Percentiles rank a stretch among this genome's conserved stretches.
Evolutionary conservation across 2,888 invertebrate genomes (phyloP).

Genomic region (Catocala fraxini): DNA sequence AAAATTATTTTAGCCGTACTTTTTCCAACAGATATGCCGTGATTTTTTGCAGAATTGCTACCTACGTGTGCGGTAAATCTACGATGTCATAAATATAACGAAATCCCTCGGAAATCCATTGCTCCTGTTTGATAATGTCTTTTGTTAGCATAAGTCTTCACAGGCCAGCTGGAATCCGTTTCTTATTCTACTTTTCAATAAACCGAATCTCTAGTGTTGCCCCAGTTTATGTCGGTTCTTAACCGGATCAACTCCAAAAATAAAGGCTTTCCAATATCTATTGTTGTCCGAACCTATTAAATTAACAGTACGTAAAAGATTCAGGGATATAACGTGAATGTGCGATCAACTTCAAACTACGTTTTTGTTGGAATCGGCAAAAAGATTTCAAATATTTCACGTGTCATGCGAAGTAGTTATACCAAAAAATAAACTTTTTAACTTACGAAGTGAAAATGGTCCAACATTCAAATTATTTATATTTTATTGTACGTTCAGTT

Average conservation of each 20-base stretch:
- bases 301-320: slow-evolving; percentile 32
- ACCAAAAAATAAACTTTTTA: no score
- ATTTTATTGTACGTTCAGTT: not conserved
- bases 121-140: slow-evolving; percentile 64
- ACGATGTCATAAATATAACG: slow-evolving; percentile 52
- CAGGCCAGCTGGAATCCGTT: slow-evolving; percentile 60
- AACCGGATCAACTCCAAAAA: slow-evolving; percentile 46
- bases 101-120: slow-evolving; percentile 52
- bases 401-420: no score
- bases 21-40: slow-evolving; percentile 6
- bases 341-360: not conserved
- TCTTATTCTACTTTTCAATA: slow-evolving; percentile 64
- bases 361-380: not conserved
- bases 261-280: slow-evolving; percentile 38
- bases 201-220: slow-evolving; percentile 43
- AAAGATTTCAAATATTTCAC: no score
- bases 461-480: not conserved
- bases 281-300: slow-evolving; percentile 39
- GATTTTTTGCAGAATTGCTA: slow-evolving; percentile 10
- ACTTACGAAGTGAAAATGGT: not conserved
- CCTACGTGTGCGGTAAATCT: slow-evolving; percentile 30
- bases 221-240: slow-evolving; percentile 45
- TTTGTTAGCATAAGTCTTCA: slow-evolving; percentile 64
- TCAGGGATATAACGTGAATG: not conserved
- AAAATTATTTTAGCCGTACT: slow-evolving; percentile 31